Base-by-base conservation (phyloP, 2,113 vertebrate species). In the Oncorhynchus mykiss region DNA sequence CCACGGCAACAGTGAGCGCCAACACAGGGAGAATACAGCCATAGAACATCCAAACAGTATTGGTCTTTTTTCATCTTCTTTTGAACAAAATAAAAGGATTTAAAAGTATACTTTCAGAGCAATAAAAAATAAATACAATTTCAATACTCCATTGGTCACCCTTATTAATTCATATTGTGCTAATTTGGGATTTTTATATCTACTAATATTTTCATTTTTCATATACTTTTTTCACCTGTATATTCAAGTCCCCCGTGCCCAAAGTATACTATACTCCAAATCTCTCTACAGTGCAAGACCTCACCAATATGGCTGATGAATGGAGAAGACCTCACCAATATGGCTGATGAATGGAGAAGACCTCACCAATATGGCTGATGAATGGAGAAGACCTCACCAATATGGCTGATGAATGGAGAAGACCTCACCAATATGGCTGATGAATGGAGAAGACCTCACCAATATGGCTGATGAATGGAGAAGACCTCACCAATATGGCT, bases 51-150 rank as follows among this genome's bases (percentile, higher is more conserved):
- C 75, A 57, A 82, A 93, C 93, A 92, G 93, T 89, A 90, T 88
- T 91, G 91, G 91, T 93, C 91, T 90, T 90, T 14, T 68, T 68
- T 84, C 82, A 75, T 27, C 29, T 68, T 84, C 83, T 80, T 81
- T 81, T 78, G 62, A 70, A 80, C 67, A 88, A 89, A 88, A 88
- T 88, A 87, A 91, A 91, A 88, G 29, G 45, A 78, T 84, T 76
- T 27, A 27, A 27, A 82, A 80, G 49, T 77, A 82, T 71, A 84
- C 71, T 85, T 79, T 85, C 66, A 85, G 77, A 86, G 83, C 82
- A 88, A 88, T 88, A 87, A 88, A 91, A 89, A 92, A 93, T 89
- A 90, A 86, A 84, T 88, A 83, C 87, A 82, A 91, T 88, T 86
- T 90, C 86, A 87, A 87, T 85, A 90, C 90, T 92, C 67, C 77